Evolutionary conservation across 2,797 vertebrate species (phyloP).

Genomic region (Serranus cabrilla): DNA sequence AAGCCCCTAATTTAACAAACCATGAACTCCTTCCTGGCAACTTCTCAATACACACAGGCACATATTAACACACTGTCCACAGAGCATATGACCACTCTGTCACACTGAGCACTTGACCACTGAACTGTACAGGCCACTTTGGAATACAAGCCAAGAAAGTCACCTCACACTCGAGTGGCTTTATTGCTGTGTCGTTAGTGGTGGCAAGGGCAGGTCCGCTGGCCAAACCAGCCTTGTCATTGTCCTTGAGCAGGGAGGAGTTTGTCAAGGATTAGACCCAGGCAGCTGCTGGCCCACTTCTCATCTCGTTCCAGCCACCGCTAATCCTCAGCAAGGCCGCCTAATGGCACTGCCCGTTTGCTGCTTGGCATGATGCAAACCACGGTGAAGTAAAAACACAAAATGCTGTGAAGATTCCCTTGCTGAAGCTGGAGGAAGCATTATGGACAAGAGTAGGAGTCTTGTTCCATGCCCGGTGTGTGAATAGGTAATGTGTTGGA

Average conservation of each 20-base stretch:
- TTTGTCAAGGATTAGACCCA: constrained; percentile 70
- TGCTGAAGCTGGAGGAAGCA: constrained; percentile 29
- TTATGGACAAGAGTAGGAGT: constrained; percentile 44
- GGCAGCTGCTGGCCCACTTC: constrained; percentile 66
- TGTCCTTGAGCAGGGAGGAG: constrained; percentile 74
- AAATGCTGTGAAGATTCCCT: constrained; percentile 23
- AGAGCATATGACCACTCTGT: constrained; percentile 11
- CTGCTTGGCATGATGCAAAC: constrained; percentile 41
- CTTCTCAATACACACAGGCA: neutral
- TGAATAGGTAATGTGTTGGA: constrained; percentile 71
- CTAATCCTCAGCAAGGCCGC: constrained; percentile 70
- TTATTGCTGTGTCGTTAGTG: constrained; percentile 52
- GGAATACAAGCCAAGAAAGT: constrained; percentile 54
- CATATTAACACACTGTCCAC: constrained; percentile 22
- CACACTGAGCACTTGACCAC: constrained; percentile 30
- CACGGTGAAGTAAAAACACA: constrained; percentile 10
- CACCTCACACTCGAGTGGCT: constrained; percentile 55
- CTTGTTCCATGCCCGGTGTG: constrained; percentile 47
- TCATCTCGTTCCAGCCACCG: constrained; percentile 55
- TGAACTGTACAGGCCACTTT: constrained; percentile 50
- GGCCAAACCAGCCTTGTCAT: constrained; percentile 69
- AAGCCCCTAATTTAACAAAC: constrained; percentile 33
- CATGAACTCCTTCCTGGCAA: constrained; percentile 14
- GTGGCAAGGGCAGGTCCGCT: constrained; percentile 33
- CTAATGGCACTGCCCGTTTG: constrained; percentile 32